Conservation (phyloP, 1,140 invertebrate species). For the Micrasema minimum region DNA sequence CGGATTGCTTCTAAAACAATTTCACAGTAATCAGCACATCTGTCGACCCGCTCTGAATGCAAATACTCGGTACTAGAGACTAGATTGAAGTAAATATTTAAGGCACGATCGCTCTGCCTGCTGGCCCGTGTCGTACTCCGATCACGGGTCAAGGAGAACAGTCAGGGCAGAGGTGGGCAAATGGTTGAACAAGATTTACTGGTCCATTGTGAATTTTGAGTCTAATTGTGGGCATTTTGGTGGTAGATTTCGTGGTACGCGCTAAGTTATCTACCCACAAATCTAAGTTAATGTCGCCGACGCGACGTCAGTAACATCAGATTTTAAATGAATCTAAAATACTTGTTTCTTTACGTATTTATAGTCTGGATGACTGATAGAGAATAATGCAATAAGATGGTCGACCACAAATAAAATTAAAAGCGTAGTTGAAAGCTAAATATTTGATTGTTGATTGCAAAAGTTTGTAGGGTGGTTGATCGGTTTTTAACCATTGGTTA, state of each 20-base stretch:
- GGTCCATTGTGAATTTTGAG: neutral
- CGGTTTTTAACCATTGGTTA: no score
- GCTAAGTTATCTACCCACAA: no score
- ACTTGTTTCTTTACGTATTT: no score
- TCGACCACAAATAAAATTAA: no score
- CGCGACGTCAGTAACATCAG: no score
- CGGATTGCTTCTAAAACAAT: constrained; percentile 4
- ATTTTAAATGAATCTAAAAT: no score
- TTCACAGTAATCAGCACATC: constrained; percentile 23
- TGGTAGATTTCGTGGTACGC: neutral
- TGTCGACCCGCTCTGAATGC: constrained; percentile 12
- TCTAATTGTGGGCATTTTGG: neutral
- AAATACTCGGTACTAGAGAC: neutral
- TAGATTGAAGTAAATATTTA: constrained; percentile 15
- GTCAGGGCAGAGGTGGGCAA: neutral
- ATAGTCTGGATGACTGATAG: no score
- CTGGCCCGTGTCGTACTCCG: neutral
- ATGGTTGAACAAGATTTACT: neutral
- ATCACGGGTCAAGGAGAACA: neutral
- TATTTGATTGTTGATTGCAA: no score
- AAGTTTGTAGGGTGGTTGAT: no score
- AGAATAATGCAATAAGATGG: no score
- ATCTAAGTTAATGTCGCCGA: no score
- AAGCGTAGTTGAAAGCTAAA: no score
- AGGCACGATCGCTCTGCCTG: constrained; percentile 16